Evolutionary conservation across 2,113 vertebrate genomes (phyloP), one percentile per base, ranked within the genome.

Genomic region (Promerops cafer): DNA sequence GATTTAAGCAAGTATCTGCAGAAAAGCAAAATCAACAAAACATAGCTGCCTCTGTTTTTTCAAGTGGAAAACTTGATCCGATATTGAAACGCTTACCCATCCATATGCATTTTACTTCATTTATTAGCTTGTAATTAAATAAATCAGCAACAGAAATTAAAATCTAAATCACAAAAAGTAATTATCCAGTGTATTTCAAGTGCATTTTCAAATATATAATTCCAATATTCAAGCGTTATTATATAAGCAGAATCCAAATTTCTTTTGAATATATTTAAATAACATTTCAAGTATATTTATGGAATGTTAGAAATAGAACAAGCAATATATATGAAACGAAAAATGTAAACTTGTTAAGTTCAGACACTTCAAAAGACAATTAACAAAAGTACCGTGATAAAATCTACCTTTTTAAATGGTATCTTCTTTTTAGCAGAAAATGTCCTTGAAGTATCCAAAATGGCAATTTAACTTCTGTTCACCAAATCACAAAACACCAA

Each of bases 171-270:
- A 99, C 99, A 99, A 98, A 98, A 98, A 98, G 98, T 99, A 98
- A 98, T 99, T 99, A 98, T 99, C 99, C 99, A 99, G 99, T 99
- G 99, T 99, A 99, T 99, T 99, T 99, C 98, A 99, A 99, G 99
- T 99, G 99, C 99, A 99, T 99, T 99, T 98, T 98, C 98, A 99
- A 99, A 99, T 99, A 99, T 99, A 99, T 99, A 98, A 98, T 98
- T 98, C 98, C 98, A 98, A 98, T 99, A 99, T 99, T 98, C 98
- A 98, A 98, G 98, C 98, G 98, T 98, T 98, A 98, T 98, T 98
- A 98, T 98, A 98, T 98, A 99, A 98, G 98, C 98, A 98, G 98
- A 98, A 98, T 98, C 98, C 98, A 98, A 97, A 98, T 98, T 98
- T 98, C 97, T 97, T 98, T 98, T 97, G 98, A 98, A 98, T 99